Base-by-base conservation (phyloP, 1,140 invertebrate species). In the Oryzaephilus surinamensis region DNA sequence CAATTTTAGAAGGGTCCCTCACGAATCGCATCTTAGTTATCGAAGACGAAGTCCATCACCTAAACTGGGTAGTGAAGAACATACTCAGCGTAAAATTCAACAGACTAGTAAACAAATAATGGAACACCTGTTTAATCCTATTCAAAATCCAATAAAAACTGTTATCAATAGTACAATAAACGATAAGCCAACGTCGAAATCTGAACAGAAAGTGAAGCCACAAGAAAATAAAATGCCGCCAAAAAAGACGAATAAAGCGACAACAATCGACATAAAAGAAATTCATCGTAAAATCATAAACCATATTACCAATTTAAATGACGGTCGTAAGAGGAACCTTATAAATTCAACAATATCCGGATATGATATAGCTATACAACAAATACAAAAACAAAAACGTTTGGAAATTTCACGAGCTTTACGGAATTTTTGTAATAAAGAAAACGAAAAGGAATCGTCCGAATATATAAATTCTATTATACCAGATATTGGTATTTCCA, bases 401-500 rank as follows among this genome's bases (percentile, higher is more conserved):
- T 33, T 58, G 10, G 55, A 58, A 45, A 31, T 58, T 27, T 58
- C 55, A 11, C 42, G 45, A 26, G 45, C 46, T 11, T 37, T 58
- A 10, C 38, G 55, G 19, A 37, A 51, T 46, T 52, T 58, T 42
- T 49, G 46, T 33, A 36, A 43, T 7, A 23, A 41, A 7, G 27
- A 38, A 30, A 31, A 10, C 23, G 13, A 28, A 11, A 36, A 33
- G 26, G 24, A 50, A 29, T 43, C 23, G 18, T 39, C 32, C n/a
- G 37, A 49, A 5, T 37, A 43, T 23, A 55, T 51, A 10, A 46
- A 52, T 41, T 44, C 49, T 2, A 54, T 58, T 36, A 55, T 56
- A 31, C 51, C 55, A 11, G 55, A 58, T 36, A 52, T 58, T 41
- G 55, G 51, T 11, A 54, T 58, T 20, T 50, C 51, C 47, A 46